These are phyloP conservation scores for Dendrolimus houi DNA, from an alignment of 2,888 invertebrate genomes.

Conservation along the genomic window DNA sequence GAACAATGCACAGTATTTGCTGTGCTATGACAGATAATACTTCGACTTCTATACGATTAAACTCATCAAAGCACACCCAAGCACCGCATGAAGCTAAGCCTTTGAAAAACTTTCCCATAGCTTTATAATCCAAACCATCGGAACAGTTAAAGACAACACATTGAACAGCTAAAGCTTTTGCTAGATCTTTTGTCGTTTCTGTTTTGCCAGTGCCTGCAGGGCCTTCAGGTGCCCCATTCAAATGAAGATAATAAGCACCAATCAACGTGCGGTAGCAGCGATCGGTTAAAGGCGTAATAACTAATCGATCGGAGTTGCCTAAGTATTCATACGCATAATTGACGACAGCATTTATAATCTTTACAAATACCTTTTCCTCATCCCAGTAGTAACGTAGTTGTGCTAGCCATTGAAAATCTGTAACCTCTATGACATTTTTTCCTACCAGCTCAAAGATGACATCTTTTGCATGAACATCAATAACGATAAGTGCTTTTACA, in stretches of 20 bases:
- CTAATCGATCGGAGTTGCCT: constrained; percentile 86
- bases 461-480: constrained; percentile 91
- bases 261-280: constrained; percentile 90
- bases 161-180: constrained; percentile 93
- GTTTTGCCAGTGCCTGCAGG: constrained; percentile 94
- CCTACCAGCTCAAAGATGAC: constrained; percentile 81
- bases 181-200: constrained; percentile 94
- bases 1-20: constrained; percentile 87
- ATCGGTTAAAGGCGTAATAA: constrained; percentile 85
- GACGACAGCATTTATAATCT: constrained; percentile 87
- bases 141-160: constrained; percentile 93
- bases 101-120: constrained; percentile 91
- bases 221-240: constrained; percentile 91
- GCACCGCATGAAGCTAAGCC: constrained; percentile 89
- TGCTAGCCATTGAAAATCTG: constrained; percentile 90
- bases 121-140: constrained; percentile 89
- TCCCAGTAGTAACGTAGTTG: constrained; percentile 90
- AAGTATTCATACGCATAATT: constrained; percentile 90
- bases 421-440: constrained; percentile 80
- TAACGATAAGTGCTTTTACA: constrained; percentile 87
- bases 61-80: constrained; percentile 94
- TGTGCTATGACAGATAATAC: constrained; percentile 92
- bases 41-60: constrained; percentile 89
- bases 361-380: constrained; percentile 79
- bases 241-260: constrained; percentile 87